A percentile compares a stretch with the other conserved stretches of the same genome.
phyloP scores from a whole-genome alignment of 1,140 invertebrate genomes.

The Trissolcus basalis region DNA sequence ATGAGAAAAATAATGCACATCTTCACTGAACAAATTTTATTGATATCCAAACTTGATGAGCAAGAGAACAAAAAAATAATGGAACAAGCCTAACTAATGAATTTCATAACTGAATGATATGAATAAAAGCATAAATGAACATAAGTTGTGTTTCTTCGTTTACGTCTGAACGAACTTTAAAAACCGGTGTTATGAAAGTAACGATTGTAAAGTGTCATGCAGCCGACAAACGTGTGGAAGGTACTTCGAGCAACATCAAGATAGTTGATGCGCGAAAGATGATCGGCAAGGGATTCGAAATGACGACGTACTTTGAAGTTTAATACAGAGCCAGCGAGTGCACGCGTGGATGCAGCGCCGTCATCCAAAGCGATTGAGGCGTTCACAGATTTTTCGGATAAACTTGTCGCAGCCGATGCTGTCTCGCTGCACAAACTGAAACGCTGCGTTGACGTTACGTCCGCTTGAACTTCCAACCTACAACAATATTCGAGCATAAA shows the following conservation, averaged over 20 bases:
- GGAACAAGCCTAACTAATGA: background rate
- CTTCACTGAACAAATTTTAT: background rate
- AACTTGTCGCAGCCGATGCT: slow-evolving; percentile 81
- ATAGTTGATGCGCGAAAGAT: slow-evolving; percentile 6
- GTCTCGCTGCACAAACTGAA: slow-evolving; percentile 85
- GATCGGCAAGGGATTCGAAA: slow-evolving; percentile 16
- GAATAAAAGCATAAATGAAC: background rate
- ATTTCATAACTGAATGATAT: slow-evolving; percentile 8
- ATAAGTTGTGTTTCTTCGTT: background rate
- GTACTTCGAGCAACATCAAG: slow-evolving; percentile 5
- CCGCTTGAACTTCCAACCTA: slow-evolving; percentile 86
- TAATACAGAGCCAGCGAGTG: slow-evolving; percentile 85
- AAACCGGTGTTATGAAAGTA: slow-evolving; percentile 14
- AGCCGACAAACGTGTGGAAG: background rate
- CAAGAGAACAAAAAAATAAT: slow-evolving; percentile 2
- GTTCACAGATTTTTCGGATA: slow-evolving; percentile 83
- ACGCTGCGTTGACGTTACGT: slow-evolving; percentile 83
- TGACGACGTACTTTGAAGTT: slow-evolving; percentile 71
- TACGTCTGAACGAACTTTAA: background rate
- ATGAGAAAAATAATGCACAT: background rate
- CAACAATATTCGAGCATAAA: slow-evolving; percentile 2
- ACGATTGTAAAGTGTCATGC: slow-evolving; percentile 22
- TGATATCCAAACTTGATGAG: background rate
- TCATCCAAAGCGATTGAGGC: slow-evolving; percentile 80
- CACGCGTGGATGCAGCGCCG: slow-evolving; percentile 83